Evolutionary conservation across 1,140 invertebrate species (phyloP).

Genomic region (Carcinoscorpius rotundicauda): DNA sequence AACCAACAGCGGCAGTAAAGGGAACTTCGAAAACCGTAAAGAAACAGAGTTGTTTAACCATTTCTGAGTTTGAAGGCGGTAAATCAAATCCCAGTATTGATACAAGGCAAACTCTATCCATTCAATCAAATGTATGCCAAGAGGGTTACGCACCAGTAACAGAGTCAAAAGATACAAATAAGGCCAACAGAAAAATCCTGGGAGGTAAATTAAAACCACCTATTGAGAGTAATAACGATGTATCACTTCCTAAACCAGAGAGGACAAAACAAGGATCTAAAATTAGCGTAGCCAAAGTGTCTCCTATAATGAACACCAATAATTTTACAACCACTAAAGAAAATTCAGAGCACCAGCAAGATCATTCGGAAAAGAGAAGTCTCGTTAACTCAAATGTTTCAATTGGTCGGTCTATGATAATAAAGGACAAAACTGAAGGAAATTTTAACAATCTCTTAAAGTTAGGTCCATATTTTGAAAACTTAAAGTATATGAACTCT

Average conservation of each 20-base stretch:
- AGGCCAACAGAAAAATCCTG: constrained; percentile 14
- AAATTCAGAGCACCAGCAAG: constrained; percentile 8
- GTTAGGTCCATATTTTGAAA: too few species aligned
- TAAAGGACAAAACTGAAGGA: too few species aligned
- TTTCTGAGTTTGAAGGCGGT: neutral
- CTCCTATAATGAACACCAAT: constrained; percentile 46
- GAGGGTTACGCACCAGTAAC: constrained; percentile 11
- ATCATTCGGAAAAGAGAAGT: constrained; percentile 11
- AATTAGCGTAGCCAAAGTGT: constrained; percentile 50
- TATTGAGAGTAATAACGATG: neutral
- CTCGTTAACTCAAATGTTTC: too few species aligned
- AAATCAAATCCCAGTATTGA: constrained; percentile 4
- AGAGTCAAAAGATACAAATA: constrained; percentile 13
- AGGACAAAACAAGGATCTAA: constrained; percentile 10
- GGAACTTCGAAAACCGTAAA: constrained; percentile 44
- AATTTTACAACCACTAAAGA: neutral
- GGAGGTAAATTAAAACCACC: constrained; percentile 8
- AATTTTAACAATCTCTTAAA: too few species aligned
- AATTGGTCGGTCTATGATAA: too few species aligned
- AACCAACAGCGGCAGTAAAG: constrained; percentile 82
- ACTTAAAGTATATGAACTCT: too few species aligned
- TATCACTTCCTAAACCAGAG: neutral
- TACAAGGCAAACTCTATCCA: constrained; percentile 1
- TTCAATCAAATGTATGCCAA: neutral
- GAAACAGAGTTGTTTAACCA: constrained; percentile 10